Conservation (phyloP, 2,888 invertebrate species). For the Calliphora vomitoria region DNA sequence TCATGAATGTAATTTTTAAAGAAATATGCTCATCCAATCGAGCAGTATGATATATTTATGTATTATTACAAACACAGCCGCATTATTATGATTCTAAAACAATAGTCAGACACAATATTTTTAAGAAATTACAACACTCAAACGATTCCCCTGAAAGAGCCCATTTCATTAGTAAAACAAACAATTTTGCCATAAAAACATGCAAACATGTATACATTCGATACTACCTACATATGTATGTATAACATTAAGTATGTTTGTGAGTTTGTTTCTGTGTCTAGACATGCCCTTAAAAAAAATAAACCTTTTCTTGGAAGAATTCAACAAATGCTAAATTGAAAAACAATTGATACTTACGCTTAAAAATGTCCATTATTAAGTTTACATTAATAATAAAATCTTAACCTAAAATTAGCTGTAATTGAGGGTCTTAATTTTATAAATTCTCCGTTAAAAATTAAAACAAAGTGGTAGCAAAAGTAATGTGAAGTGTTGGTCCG, state of each 20-base stretch:
- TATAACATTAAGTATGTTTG: background rate
- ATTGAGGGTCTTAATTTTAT: too few species aligned
- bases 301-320: too few species aligned
- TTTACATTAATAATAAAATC: too few species aligned
- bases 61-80: background rate
- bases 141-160: conserved; percentile 29
- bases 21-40: conserved; percentile 21
- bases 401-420: too few species aligned
- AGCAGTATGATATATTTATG: conserved; percentile 14
- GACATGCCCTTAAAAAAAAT: too few species aligned
- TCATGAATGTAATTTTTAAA: conserved; percentile 27
- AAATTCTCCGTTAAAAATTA: too few species aligned
- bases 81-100: conserved; percentile 4
- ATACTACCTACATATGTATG: background rate
- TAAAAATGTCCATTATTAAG: too few species aligned
- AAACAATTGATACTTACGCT: too few species aligned
- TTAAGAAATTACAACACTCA: background rate
- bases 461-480: too few species aligned
- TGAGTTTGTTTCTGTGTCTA: too few species aligned
- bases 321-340: too few species aligned
- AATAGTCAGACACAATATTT: conserved; percentile 5
- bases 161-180: conserved; percentile 48
- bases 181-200: conserved; percentile 14
- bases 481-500: too few species aligned
- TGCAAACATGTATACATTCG: background rate